phyloP scores from a whole-genome alignment of 2,797 vertebrate species.

The Phoxinus dragarum region DNA sequence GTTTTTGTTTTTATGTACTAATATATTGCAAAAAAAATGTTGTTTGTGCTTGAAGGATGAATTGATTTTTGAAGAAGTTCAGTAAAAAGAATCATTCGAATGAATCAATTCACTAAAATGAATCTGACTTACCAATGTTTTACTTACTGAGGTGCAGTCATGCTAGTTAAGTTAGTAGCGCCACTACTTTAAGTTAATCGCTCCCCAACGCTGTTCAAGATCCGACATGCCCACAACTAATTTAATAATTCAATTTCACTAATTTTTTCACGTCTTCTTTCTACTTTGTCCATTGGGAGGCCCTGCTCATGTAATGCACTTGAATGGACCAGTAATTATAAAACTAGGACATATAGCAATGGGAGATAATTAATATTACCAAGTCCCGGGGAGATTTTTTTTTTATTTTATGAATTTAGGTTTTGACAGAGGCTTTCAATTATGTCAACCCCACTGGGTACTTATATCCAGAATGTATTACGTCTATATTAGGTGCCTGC shows the following conservation, averaged over 20 bases:
- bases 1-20: background rate
- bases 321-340: conserved; percentile 87
- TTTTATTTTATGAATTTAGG: conserved; percentile 70
- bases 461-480: conserved; percentile 76
- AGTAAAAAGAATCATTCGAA: background rate
- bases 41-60: background rate
- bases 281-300: conserved; percentile 65
- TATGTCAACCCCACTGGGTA: conserved; percentile 79
- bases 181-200: background rate
- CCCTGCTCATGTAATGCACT: conserved; percentile 76
- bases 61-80: background rate
- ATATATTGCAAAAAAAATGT: background rate
- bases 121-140: background rate
- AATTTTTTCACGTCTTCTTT: background rate
- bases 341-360: conserved; percentile 86
- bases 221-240: conserved; percentile 12
- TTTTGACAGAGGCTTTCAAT: conserved; percentile 87
- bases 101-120: background rate
- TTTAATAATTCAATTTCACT: conserved; percentile 26
- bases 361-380: conserved; percentile 86
- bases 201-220: conserved; percentile 11
- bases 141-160: background rate
- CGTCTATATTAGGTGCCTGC: conserved; percentile 78
- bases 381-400: conserved; percentile 74
- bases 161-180: background rate